Base-by-base conservation (phyloP, 1,140 invertebrate genomes). In the Drosophila watanabei region DNA sequence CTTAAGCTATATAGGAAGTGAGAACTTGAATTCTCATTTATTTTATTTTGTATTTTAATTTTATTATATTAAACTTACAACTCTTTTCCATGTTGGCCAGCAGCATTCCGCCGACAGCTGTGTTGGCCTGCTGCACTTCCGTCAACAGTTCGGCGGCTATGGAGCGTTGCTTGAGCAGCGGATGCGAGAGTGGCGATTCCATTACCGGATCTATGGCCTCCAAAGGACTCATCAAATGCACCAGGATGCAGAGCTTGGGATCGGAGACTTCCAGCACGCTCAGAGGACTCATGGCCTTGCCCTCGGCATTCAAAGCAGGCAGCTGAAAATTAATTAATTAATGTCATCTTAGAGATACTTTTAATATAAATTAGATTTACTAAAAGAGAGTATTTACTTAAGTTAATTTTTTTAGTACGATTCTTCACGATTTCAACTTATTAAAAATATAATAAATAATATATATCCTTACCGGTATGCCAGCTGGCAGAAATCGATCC, bases 41-140 rank as follows among this genome's bases (percentile, higher is more conserved):
- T 6, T 11, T 45, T 20, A 32, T 32, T 32, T 6, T 6, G 1
- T 32, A 0, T 24, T 24, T 24, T 24, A 24, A 24, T 24, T 24
- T n/a, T n/a, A 51, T 9, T 18, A 28, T 14, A 9, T 3, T 9
- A 14, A 16, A 69, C 87, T 94, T 94, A 97, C 96, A 95, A 92
- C 97, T 97, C 91, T 96, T 96, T 91, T 98, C 97, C 95, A 98
- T 97, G 89, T 98, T 98, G 33, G 97, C 96, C 33, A 98, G 93
- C 9, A 98, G 94, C 95, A 98, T 97, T 75, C 97, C 95, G 78
- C 97, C 95, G 48, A 96, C 94, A 51, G 97, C 95, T 8, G 95
- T 95, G 80, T 96, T 96, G 5, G 95, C 95, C 87, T 95, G 94
- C 28, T 93, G 93, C 56, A 97, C 96, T 88, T 98, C 97, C 16